Base-by-base conservation (phyloP, 2,113 vertebrate genomes). In the Nerophis ophidion region DNA sequence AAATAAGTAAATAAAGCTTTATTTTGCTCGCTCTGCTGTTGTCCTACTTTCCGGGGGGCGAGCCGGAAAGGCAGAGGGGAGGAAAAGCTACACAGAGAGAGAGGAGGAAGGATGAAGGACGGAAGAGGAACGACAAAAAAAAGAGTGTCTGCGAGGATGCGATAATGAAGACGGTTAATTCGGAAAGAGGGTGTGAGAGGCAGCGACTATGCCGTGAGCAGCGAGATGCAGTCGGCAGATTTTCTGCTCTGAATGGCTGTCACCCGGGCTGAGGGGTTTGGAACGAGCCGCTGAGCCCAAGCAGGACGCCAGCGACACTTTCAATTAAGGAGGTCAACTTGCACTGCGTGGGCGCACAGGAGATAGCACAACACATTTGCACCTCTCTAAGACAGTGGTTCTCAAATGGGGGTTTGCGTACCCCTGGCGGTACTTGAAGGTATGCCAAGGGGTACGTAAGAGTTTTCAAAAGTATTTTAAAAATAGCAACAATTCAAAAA, bases 141-240 rank as follows among this genome's bases (percentile, higher is more conserved):
- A 61, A 61, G 40, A 54, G 70, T 68, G 46, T 85, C 80, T 88
- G 84, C 71, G 76, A 83, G 76, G 71, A 76, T 65, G 77, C 56
- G 83, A 85, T 88, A 85, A 88, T 88, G 77, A 84, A 82, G 81
- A 70, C 59, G 64, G 76, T 78, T 88, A 79, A 86, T 88, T 85
- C 81, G 72, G 72, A 78, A 76, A 82, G 65, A 76, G 79, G 81
- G 80, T 73, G 77, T 81, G 84, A 82, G 81, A 75, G 70, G 75
- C 63, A 78, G 77, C 85, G 86, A 88, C 86, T 85, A 84, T 76
- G 75, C 72, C 61, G 68, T 66, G 11, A 80, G 81, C 74, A 50
- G 65, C 58, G 67, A 52, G 81, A 86, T 84, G 77, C 74, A 71
- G 79, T 70, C 72, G 81, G 63, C 78, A 85, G 84, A 88, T 88